A percentile compares a stretch with the other conserved stretches of the same genome.
phyloP scores from a whole-genome alignment of 1,140 invertebrate species.

The Lanistes nyassanus region DNA sequence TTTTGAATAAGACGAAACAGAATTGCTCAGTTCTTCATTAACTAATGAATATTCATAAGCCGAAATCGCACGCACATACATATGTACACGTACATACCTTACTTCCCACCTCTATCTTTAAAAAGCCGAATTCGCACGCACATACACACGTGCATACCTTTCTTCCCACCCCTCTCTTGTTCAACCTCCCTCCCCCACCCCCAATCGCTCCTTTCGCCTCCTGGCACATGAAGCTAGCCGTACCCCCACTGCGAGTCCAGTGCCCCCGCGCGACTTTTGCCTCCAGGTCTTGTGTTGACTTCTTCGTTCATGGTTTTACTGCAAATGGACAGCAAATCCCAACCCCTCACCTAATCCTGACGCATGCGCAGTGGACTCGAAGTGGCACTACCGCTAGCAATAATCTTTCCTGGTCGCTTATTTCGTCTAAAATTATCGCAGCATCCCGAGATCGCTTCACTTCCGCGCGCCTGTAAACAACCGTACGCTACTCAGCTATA shows the following conservation, averaged over 20 bases:
- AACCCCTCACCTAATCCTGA: background rate
- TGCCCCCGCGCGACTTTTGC: background rate
- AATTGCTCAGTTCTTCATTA: too few species aligned
- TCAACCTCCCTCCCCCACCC: background rate
- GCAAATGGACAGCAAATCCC: too few species aligned
- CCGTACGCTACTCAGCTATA: too few species aligned
- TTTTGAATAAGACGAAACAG: too few species aligned
- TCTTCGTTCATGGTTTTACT: too few species aligned
- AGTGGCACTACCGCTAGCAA: too few species aligned
- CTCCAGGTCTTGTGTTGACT: background rate
- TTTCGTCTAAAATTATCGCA: too few species aligned
- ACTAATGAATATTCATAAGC: too few species aligned
- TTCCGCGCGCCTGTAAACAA: too few species aligned
- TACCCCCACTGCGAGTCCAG: too few species aligned
- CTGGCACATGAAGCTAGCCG: background rate
- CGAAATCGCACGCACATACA: background rate
- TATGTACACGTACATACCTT: background rate
- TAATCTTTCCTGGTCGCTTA: too few species aligned
- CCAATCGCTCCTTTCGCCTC: background rate
- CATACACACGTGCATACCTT: constrained; percentile 11
- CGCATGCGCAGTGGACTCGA: background rate
- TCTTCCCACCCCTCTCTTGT: background rate
- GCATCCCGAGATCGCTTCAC: too few species aligned
- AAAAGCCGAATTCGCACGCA: background rate
- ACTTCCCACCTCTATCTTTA: background rate